Evolutionary conservation across 2,888 invertebrate genomes (phyloP), one percentile per base, ranked within the genome.

Genomic region (Aproaerema taeniolella): DNA sequence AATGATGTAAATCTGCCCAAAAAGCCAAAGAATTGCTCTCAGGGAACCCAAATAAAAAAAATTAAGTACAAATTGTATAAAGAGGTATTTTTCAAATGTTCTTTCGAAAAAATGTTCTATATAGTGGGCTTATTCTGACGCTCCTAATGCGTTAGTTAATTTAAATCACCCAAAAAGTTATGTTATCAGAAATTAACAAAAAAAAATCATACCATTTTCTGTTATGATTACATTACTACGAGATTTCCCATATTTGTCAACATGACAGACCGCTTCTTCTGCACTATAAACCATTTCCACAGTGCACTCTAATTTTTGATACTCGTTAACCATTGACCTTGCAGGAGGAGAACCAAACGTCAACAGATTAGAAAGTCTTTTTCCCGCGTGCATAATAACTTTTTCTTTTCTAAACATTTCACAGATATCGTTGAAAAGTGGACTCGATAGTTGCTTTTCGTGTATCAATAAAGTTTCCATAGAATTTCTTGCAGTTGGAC

Each of bases 401-500:
- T 93, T 95, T 88, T 96, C 96, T 13, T 89, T 89, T 70, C 96
- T 97, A 46, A 99, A 87, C 93, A 96, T 93, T 64, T 93, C 95
- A 79, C 98, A 98, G 6, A 98, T 88, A 37, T 94, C 93, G 12
- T 91, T 91, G 80, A 99, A 99, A 8, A 90, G 83, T 34, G 79
- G 70, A 3, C 85, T 80, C 37, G 77, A 59, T 68, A 98, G 85
- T 47, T 96, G 91, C 50, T 93, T 93, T 69, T 96, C 93, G 67
- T 99, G 98, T 17, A 99, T 89, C 7, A 99, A 87, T n/a, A 99
- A 88, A 0, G 99, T 99, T 83, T 99, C 99, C 95, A 98, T 97
- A 11, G 99, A 97, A 67, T 99, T 99, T 76, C 99, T 99, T 4
- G 99, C 99, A 0, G 99, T 97, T 2, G 99, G 99, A 69, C 99